Conservation (phyloP, 2,888 invertebrate species). For the Pristionchus mayeri region DNA sequence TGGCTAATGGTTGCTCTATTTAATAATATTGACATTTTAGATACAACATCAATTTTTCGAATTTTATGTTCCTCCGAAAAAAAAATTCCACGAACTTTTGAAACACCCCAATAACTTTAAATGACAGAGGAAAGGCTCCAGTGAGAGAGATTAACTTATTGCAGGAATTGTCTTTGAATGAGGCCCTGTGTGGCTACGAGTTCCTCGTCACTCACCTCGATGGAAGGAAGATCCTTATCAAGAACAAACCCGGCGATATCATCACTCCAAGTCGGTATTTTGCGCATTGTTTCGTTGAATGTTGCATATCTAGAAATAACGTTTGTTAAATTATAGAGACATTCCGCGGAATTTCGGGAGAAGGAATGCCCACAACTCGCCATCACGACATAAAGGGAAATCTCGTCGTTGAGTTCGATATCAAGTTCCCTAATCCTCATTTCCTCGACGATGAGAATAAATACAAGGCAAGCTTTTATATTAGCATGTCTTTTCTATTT, state of each 20-base stretch:
- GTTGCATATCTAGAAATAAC: background rate
- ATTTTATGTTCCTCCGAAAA: no score
- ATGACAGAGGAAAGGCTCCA: no score
- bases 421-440: slow-evolving; percentile 87
- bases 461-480: slow-evolving; percentile 58
- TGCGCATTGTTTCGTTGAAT: background rate
- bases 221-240: slow-evolving; percentile 87
- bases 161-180: slow-evolving; percentile 84
- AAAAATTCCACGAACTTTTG: no score
- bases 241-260: slow-evolving; percentile 86
- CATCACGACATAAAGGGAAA: slow-evolving; percentile 81
- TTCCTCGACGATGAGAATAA: slow-evolving; percentile 81
- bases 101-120: no score
- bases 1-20: no score
- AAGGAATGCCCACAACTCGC: slow-evolving; percentile 87
- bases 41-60: no score
- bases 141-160: background rate
- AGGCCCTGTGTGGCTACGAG: slow-evolving; percentile 91
- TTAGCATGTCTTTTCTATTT: no score
- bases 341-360: slow-evolving; percentile 85
- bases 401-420: slow-evolving; percentile 88
- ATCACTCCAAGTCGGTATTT: slow-evolving; percentile 85
- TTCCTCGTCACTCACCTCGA: slow-evolving; percentile 91
- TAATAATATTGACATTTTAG: no score
- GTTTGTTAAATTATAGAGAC: slow-evolving; percentile 75